Conservation (phyloP, 2,888 invertebrate species). For the Epinotia brunnichana region DNA sequence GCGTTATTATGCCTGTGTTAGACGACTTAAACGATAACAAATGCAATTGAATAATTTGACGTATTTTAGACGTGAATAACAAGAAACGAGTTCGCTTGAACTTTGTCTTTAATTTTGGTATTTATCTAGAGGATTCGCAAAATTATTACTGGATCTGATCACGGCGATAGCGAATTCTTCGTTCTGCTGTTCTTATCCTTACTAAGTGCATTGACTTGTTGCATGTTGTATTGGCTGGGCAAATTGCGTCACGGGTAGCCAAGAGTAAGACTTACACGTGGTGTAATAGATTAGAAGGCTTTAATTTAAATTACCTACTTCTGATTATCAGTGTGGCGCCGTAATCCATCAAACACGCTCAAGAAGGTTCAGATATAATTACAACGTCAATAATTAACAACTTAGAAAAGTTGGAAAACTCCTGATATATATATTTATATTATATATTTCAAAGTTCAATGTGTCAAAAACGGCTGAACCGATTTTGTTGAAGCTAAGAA, state of each 20-base stretch:
- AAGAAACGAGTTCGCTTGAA: neutral
- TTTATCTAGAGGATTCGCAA: no score
- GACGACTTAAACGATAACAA: slow-evolving; percentile 42
- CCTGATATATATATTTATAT: no score
- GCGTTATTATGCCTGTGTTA: slow-evolving; percentile 20
- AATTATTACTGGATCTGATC: neutral
- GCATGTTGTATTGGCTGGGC: neutral
- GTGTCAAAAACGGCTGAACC: no score
- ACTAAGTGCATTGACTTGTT: neutral
- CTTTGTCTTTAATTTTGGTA: neutral
- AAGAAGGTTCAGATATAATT: no score
- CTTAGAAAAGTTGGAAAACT: no score
- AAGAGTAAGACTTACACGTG: neutral
- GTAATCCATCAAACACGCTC: no score
- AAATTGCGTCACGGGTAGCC: neutral
- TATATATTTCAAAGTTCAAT: no score
- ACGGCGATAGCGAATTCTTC: neutral
- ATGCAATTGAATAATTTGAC: neutral
- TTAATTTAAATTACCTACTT: no score
- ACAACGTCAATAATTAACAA: no score
- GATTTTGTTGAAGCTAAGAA: no score
- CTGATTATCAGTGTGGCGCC: no score
- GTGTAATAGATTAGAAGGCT: no score
- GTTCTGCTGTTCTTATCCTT: neutral
- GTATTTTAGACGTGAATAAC: neutral